phyloP scores from a whole-genome alignment of 2,113 vertebrate species.

The Cettia cetti region DNA sequence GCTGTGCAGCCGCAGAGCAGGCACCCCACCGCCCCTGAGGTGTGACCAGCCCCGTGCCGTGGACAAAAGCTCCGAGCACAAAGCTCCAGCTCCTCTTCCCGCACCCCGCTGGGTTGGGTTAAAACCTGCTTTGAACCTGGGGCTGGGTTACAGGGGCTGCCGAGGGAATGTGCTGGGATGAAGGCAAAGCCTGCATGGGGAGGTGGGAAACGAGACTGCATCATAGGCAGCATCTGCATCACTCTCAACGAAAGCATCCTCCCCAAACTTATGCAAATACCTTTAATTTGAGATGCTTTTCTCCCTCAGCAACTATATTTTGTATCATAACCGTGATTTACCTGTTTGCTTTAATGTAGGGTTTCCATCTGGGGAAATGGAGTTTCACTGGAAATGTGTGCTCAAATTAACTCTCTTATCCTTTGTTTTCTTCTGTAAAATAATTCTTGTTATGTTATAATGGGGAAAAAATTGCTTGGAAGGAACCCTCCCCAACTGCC shows the following conservation, averaged over 20 bases:
- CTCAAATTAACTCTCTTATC: neutral
- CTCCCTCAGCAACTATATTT: neutral
- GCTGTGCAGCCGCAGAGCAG: neutral
- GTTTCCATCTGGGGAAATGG: neutral
- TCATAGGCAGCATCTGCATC: neutral
- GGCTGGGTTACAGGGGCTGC: neutral
- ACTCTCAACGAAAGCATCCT: neutral
- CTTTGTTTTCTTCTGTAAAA: neutral
- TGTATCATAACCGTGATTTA: neutral
- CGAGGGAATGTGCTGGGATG: neutral
- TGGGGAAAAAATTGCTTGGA: neutral
- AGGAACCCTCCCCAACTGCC: neutral
- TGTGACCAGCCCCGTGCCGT: accelerated
- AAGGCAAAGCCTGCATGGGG: neutral
- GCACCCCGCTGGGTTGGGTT: accelerated
- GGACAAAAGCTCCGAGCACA: neutral
- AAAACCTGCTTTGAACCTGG: accelerated
- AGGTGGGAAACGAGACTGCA: neutral
- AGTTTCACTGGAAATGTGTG: neutral
- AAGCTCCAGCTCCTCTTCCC: neutral
- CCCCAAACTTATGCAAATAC: neutral
- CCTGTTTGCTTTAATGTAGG: neutral
- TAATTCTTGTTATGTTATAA: neutral
- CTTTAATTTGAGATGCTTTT: neutral
- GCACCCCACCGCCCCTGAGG: accelerated